These are phyloP conservation scores for Geopemphigus sp. DNA, from an alignment of 1,140 invertebrate species.

Conservation along the genomic window DNA sequence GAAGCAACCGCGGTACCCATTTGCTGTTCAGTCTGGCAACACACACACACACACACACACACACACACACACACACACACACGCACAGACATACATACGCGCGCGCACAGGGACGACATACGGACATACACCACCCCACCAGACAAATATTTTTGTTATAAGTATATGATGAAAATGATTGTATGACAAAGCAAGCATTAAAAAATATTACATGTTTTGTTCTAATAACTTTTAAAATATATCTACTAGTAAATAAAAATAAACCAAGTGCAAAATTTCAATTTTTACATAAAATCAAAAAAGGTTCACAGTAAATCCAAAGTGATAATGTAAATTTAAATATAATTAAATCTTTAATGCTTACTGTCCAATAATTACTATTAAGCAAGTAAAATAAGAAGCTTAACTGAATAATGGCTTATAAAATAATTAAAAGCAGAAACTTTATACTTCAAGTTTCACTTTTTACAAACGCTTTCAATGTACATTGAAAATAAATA, in stretches of 20 bases:
- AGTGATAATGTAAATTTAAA: neutral
- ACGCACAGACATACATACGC: too few species aligned
- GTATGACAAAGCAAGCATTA: conserved; percentile 39
- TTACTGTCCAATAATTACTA: conserved; percentile 19
- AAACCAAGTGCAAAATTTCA: neutral
- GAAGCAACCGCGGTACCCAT: conserved; percentile 54
- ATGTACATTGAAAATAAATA: conserved; percentile 33
- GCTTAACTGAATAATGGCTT: conserved; percentile 22
- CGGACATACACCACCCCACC: conserved; percentile 47
- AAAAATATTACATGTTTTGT: conserved; percentile 15
- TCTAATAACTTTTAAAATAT: neutral
- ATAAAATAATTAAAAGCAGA: conserved; percentile 31
- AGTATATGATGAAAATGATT: conserved; percentile 35
- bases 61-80: conserved; percentile 54
- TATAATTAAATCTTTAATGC: conserved; percentile 34
- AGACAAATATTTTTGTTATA: conserved; percentile 45
- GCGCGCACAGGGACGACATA: conserved; percentile 42
- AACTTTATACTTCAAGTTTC: conserved; percentile 24
- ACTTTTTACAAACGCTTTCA: conserved; percentile 13
- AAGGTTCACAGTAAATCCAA: neutral
- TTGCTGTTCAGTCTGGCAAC: conserved; percentile 64
- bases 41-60: conserved; percentile 57
- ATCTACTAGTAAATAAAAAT: neutral
- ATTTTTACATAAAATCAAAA: too few species aligned
- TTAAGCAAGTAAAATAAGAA: conserved; percentile 45